Base-by-base conservation (phyloP, 2,888 invertebrate genomes). In the Eupithecia centaureata region DNA sequence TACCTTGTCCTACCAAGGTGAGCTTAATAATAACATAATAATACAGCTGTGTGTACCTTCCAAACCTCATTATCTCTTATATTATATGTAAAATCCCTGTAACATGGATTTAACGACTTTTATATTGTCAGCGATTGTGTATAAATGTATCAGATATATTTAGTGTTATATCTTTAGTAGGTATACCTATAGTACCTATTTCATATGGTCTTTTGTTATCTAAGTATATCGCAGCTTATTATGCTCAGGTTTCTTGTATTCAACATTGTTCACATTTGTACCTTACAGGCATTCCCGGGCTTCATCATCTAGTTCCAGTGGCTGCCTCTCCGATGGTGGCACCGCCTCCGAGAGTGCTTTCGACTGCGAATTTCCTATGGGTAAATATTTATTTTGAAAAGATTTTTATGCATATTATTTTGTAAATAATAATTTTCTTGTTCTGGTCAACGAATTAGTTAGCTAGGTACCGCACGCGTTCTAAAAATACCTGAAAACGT, bases 261-360 rank as follows among this genome's bases (percentile, higher is more conserved):
- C 22, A 47, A 47, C 47, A 47, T 47, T 47, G 47, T 47, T 4
- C 22, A 22, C 22, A 22, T 47, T 10, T 22, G 38, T 42, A 47
- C 18, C 22, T 47, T 18, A 25, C 77, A 94, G 96, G 75, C 94
- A 96, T 76, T 97, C 97, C 72, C 94, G 97, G 64, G 97, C 97
- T 0, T 97, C 97, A 1, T 97, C 97, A 74, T 97, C 97, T 12
- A 97, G 97, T 82, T 97, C 97, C 28, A 97, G 97, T 80, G 97
- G 97, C 25, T 97, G 97, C 82, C 94, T 97, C 75, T 97, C 96
- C 1, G 97, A 97, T 84, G 96, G 95, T 65, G 95, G 96, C 28
- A 91, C 92, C 1, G 95, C 96, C 0, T 95, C 96, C 12, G 95
- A 95, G 82, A 96, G 95, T 77, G 95, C 95, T 22, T 96, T 96